Evolutionary conservation across 2,113 vertebrate species (phyloP).

Genomic region (Mobula birostris): DNA sequence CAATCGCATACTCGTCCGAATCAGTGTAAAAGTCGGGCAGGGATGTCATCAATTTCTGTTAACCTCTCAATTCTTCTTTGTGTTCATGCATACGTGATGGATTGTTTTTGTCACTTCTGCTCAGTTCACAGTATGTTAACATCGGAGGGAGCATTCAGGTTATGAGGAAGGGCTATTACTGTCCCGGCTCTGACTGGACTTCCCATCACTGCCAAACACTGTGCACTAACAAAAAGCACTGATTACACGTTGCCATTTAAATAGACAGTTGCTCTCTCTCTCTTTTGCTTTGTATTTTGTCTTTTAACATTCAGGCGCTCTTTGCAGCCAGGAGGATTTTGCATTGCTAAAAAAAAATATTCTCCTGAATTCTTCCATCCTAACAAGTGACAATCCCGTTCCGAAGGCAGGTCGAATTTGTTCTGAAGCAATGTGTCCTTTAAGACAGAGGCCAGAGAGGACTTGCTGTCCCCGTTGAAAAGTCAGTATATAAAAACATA

Average conservation of each 20-base stretch:
- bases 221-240: conserved; percentile 24
- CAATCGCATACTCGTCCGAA: conserved; percentile 88
- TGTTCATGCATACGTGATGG: conserved; percentile 80
- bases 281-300: too few relatives aligned
- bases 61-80: conserved; percentile 95
- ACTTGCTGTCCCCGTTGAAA: neutral
- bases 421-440: neutral
- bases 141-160: conserved; percentile 91
- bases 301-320: neutral
- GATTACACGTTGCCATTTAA: conserved; percentile 30
- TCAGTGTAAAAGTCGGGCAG: conserved; percentile 89
- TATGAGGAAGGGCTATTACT: conserved; percentile 75
- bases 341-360: neutral
- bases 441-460: neutral
- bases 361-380: conserved; percentile 44
- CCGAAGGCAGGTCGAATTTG: neutral
- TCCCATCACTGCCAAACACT: conserved; percentile 47
- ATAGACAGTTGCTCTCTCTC: neutral
- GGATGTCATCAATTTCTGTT: conserved; percentile 99
- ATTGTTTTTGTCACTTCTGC: conserved; percentile 98
- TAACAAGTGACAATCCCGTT: conserved; percentile 24
- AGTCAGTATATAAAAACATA: neutral
- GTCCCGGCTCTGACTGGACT: conserved; percentile 66
- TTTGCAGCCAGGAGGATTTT: neutral
- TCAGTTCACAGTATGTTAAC: conserved; percentile 99